Base-by-base conservation (phyloP, 2,888 invertebrate species). In the Drosophila ustulata region DNA sequence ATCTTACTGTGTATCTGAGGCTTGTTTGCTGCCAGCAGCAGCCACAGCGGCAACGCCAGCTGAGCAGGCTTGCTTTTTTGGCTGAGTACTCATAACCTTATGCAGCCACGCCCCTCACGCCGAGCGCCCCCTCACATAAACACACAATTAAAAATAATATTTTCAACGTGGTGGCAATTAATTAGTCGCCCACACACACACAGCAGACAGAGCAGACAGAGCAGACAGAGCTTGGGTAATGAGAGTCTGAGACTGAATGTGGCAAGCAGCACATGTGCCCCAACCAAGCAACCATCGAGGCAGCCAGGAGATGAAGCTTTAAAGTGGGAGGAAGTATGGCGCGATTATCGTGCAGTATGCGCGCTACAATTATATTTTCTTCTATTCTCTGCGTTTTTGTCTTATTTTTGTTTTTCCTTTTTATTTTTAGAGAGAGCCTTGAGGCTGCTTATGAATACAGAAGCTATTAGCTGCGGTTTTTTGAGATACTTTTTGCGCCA, bases 111-210 rank as follows among this genome's bases (percentile, higher is more conserved):
- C 43, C 43, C 39, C 39, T 11, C 57, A 32, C 34, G n/a, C 23
- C 41, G 34, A 25, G 13, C 13, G 18, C 4, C 50, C 62, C 55
- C 71, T 62, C 65, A 71, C 81, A 89, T 89, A 90, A 90, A 89
- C 89, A 88, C 86, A 90, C 88, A 90, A 88, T 89, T 90, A 88
- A 90, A 87, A 89, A 90, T 89, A 88, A 90, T 90, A 88, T 86
- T 89, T 82, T 88, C 89, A 88, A 89, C 89, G 88, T 82, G 85
- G 82, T 76, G 89, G 87, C 88, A 90, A 90, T 90, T 90, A 90
- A 90, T 90, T 90, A 90, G 84, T 72, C 81, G 47, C 75, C 71
- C 69, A 70, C 71, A 68, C 61, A 72, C 52, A 56, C 13, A 52
- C 57, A 67, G 18, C 6, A 43, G 52, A 59, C 47, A 68, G 58